Conservation (phyloP, 2,888 invertebrate species). For the Catotricha subobsoleta region DNA sequence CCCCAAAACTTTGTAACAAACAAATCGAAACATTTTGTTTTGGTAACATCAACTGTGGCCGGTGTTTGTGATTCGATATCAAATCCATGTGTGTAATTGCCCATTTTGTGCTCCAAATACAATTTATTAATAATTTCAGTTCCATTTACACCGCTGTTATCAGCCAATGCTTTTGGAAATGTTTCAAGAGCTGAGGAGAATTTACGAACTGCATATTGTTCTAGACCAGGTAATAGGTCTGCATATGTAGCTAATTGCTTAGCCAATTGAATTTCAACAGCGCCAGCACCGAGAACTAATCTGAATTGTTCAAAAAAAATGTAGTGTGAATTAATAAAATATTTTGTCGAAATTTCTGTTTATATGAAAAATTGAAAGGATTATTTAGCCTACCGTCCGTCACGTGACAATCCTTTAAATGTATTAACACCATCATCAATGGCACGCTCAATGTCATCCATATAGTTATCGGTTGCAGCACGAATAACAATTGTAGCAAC, state of each 20-base stretch:
- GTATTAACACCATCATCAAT: conserved; percentile 98
- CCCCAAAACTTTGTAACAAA: conserved; percentile 82
- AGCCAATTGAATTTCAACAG: conserved; percentile 85
- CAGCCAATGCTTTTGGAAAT: conserved; percentile 82
- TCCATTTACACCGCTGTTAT: conserved; percentile 82
- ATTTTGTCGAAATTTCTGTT: conserved; percentile 22
- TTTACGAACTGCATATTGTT: conserved; percentile 92
- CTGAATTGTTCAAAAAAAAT: conserved; percentile 19
- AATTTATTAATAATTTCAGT: conserved; percentile 76
- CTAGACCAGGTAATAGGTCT: conserved; percentile 81
- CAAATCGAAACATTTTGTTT: conserved; percentile 65
- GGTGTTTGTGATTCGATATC: conserved; percentile 68
- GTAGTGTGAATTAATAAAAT: conserved; percentile 13
- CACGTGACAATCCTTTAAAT: conserved; percentile 77
- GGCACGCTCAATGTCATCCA: conserved; percentile 97
- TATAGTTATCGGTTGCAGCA: conserved; percentile 92
- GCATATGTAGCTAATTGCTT: conserved; percentile 71
- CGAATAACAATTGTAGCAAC: conserved; percentile 88
- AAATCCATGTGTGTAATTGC: conserved; percentile 64
- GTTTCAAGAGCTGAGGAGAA: conserved; percentile 78
- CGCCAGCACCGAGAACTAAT: conserved; percentile 86
- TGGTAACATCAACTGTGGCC: conserved; percentile 53
- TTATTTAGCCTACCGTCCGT: conserved; percentile 35
- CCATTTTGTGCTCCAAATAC: conserved; percentile 80
- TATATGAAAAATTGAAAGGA: not conserved